phyloP scores from a whole-genome alignment of 92 coral and sea anemone genomes.

The Porites cylindrica region DNA sequence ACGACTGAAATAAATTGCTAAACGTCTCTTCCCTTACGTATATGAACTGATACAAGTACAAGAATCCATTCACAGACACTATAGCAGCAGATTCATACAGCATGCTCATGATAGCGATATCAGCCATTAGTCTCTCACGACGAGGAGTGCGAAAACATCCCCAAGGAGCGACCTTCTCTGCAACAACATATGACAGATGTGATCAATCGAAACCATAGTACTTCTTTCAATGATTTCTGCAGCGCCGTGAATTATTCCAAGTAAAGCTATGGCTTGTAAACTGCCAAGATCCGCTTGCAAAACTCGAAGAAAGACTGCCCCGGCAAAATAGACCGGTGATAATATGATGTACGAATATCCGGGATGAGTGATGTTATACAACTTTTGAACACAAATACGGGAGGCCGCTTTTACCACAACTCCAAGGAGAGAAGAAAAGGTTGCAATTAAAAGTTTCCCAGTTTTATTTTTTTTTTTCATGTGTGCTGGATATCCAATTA shows the following conservation, averaged over 20 bases:
- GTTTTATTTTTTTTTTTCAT: not conserved
- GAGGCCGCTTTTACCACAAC: not conserved
- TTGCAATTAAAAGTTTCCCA: conserved; percentile 13
- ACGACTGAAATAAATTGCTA: not conserved
- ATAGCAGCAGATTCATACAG: conserved; percentile 34
- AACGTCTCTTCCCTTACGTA: not conserved
- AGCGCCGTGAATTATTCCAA: conserved; percentile 45
- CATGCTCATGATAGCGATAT: conserved; percentile 52
- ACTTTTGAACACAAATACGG: conserved; percentile 11
- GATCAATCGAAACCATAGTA: conserved; percentile 32
- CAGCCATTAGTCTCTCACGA: conserved; percentile 51
- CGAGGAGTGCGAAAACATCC: conserved; percentile 56
- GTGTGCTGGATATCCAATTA: not conserved
- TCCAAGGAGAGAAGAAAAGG: conserved; percentile 6
- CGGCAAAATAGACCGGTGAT: conserved; percentile 2
- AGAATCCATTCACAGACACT: conserved; percentile 37
- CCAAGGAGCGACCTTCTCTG: conserved; percentile 33
- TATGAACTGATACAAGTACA: conserved; percentile 25
- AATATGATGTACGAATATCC: conserved; percentile 16
- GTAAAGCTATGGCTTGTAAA: conserved; percentile 21
- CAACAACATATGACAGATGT: conserved; percentile 27
- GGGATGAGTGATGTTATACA: conserved; percentile 20
- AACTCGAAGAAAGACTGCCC: not conserved
- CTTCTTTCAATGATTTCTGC: conserved; percentile 45
- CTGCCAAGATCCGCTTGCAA: conserved; percentile 2